Evolutionary conservation across 2,113 vertebrate genomes (phyloP), one percentile per base, ranked within the genome.

Genomic region (Pandion haliaetus): DNA sequence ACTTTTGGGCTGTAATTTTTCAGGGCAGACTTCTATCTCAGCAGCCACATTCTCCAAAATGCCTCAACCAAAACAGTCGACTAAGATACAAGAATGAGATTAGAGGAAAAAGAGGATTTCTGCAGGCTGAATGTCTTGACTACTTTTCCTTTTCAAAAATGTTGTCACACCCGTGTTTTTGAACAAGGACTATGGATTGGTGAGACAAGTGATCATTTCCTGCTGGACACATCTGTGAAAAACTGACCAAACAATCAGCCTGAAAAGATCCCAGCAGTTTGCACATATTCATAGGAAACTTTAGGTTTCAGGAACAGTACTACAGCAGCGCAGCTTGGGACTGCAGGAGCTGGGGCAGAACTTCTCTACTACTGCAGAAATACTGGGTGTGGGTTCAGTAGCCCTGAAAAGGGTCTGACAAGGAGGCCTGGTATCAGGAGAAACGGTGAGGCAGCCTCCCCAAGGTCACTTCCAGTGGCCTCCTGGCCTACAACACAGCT

Each of bases 51-150:
- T 88, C 42, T 86, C 32, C 21, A 90, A 54, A 82, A 93, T 62
- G 74, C 23, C 44, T 78, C 61, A 63, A 42, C 45, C 80, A 73
- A 88, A 90, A 88, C 29, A 70, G 52, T 21, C 1, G 0, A 57
- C 77, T 67, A 44, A 76, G 25, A 61, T 74, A 84, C 42, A 67
- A 76, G 38, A 84, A 90, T 26, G 13, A 69, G 63, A 82, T 80
- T 42, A 88, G 17, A 88, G 29, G 31, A 42, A 79, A 94, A 91
- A 76, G 23, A 71, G 50, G 34, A 69, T 94, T 89, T 93, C 52
- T 83, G 54, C 34, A 78, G 21, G 50, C 59, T 81, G 59, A 54
- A 86, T 31, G 12, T 74, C 45, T 81, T 40, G 25, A 54, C 42
- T 49, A 25, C 36, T 66, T 77, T 76, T 86, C 26, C 47, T 77